Percentiles rank a stretch among this genome's conserved stretches.
phyloP scores from a whole-genome alignment of 2,797 vertebrate genomes.

The Xenentodon cancila region DNA sequence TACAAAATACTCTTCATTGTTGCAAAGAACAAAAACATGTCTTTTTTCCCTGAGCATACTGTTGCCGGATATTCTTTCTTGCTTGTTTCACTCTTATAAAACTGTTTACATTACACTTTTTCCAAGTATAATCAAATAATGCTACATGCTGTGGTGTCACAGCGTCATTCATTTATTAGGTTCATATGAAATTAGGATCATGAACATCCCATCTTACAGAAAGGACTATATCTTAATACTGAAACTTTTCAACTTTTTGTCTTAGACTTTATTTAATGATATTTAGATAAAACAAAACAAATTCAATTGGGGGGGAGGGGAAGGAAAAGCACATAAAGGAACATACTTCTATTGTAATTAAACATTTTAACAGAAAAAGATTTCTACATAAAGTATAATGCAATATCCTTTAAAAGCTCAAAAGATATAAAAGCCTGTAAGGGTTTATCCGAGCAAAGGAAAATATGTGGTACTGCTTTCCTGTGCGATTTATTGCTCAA shows the following conservation, averaged over 20 bases:
- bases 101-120: slow-evolving; percentile 1
- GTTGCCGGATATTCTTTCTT: neutral
- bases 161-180: slow-evolving; percentile 65
- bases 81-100: neutral
- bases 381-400: slow-evolving; percentile 47
- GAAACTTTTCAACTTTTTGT: slow-evolving; percentile 24
- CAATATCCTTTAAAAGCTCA: slow-evolving; percentile 44
- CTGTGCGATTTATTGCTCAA: slow-evolving; percentile 23
- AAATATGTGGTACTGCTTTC: slow-evolving; percentile 20
- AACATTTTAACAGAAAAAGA: slow-evolving; percentile 9
- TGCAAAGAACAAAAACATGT: neutral
- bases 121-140: slow-evolving; percentile 11
- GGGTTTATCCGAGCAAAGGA: slow-evolving; percentile 26
- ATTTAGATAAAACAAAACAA: slow-evolving; percentile 31
- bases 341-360: slow-evolving; percentile 20
- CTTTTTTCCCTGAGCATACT: neutral
- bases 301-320: slow-evolving; percentile 12
- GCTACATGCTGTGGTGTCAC: slow-evolving; percentile 23
- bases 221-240: slow-evolving; percentile 49
- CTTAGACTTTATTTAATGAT: slow-evolving; percentile 38
- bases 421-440: slow-evolving; percentile 35
- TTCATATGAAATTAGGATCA: slow-evolving; percentile 34
- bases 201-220: slow-evolving; percentile 27
- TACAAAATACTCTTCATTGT: neutral
- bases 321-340: slow-evolving; percentile 25